Evolutionary conservation across 2,113 vertebrate genomes (phyloP).

Genomic region (Cyprinodon tularosa): DNA sequence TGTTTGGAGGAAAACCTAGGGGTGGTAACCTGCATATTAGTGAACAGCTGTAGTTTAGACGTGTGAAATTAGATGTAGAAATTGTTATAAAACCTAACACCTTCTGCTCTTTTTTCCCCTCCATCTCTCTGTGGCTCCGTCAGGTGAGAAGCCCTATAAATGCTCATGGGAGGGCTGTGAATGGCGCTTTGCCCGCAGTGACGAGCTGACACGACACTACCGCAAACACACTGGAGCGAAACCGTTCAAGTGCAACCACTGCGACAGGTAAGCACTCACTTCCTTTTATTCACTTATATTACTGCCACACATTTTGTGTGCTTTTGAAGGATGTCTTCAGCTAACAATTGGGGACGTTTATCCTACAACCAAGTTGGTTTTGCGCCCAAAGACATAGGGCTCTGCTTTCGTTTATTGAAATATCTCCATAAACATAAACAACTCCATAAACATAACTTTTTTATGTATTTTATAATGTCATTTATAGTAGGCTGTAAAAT

Average conservation of each 20-base stretch:
- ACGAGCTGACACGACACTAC: constrained; percentile 95
- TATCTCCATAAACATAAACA: too few relatives aligned
- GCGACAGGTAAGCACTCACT: constrained; percentile 85
- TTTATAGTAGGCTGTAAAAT: too few relatives aligned
- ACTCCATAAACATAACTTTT: too few relatives aligned
- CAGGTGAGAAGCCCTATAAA: constrained; percentile 90
- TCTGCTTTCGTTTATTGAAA: too few relatives aligned
- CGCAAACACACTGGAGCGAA: constrained; percentile 97
- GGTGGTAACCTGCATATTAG: constrained; percentile 53
- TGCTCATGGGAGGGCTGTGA: constrained; percentile 96
- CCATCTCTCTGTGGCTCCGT: constrained; percentile 9
- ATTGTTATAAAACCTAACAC: constrained; percentile 54
- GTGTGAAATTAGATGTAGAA: constrained; percentile 58
- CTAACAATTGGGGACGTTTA: not conserved
- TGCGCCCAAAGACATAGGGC: too few relatives aligned
- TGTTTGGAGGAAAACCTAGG: constrained; percentile 29
- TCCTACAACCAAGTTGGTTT: not conserved
- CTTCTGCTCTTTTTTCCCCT: not conserved
- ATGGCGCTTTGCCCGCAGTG: constrained; percentile 95
- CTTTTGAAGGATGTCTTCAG: not conserved
- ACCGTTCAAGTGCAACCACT: constrained; percentile 98
- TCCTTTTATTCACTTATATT: constrained; percentile 11
- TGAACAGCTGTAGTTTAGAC: constrained; percentile 60
- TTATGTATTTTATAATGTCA: too few relatives aligned
- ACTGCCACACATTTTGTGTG: not conserved